Evolutionary conservation across 2,113 vertebrate species (phyloP).

Genomic region (Ancistrus triradiatus): DNA sequence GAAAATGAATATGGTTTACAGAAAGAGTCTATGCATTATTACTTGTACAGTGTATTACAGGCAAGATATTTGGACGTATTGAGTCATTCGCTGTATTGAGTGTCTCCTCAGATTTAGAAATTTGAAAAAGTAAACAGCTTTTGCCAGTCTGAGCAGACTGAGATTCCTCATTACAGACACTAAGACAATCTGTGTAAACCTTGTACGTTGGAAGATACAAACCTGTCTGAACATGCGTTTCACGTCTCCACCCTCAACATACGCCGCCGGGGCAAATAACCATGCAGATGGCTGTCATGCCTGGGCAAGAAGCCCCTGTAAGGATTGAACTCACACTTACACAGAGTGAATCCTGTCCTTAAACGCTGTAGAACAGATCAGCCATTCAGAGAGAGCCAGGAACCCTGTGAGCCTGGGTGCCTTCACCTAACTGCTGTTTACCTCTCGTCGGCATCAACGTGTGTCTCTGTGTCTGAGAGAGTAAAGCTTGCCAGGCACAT

Average conservation of each 20-base stretch:
- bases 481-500: conserved; percentile 8
- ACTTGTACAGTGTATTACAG: too few species aligned
- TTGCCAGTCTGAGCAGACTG: too few species aligned
- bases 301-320: conserved; percentile 51
- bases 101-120: too few species aligned
- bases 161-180: too few species aligned
- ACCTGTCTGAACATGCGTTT: conserved; percentile 53
- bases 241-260: conserved; percentile 15
- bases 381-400: conserved; percentile 61
- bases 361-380: conserved; percentile 63
- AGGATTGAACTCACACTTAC: conserved; percentile 29
- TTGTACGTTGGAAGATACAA: conserved; percentile 48
- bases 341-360: conserved; percentile 47
- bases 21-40: too few species aligned
- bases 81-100: too few species aligned
- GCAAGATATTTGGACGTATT: too few species aligned
- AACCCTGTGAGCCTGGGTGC: conserved; percentile 39
- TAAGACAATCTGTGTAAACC: conserved; percentile 30
- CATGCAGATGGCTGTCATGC: conserved; percentile 51
- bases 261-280: conserved; percentile 46
- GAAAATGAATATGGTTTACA: too few species aligned
- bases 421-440: conserved; percentile 58
- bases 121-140: too few species aligned
- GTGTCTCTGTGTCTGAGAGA: conserved; percentile 14
- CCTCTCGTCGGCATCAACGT: conserved; percentile 36